Evolutionary conservation across 2,113 vertebrate genomes (phyloP).

Genomic region (Pangasianodon gigas): DNA sequence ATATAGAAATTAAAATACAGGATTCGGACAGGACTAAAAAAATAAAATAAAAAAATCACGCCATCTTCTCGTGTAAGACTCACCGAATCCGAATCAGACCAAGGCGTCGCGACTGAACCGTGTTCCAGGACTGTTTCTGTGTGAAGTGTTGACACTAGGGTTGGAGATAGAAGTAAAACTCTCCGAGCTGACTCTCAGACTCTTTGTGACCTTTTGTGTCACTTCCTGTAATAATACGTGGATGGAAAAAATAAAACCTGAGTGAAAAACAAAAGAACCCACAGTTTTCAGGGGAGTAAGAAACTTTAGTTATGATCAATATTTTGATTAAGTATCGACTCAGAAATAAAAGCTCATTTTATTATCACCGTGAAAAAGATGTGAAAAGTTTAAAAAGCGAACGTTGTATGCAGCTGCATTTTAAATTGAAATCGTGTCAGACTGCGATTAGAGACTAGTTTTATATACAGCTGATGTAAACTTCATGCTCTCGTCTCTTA

Average conservation of each 20-base stretch:
- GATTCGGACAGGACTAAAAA: not conserved
- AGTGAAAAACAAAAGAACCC: not conserved
- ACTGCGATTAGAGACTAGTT: not conserved
- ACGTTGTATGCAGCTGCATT: not conserved
- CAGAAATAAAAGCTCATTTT: not conserved
- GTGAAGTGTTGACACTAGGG: not conserved
- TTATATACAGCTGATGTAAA: not conserved
- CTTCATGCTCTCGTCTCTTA: not conserved
- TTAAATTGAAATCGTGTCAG: not conserved
- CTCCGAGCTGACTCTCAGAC: not conserved
- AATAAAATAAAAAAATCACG: not conserved
- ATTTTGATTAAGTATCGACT: not conserved
- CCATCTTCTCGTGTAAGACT: not conserved
- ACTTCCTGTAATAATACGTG: not conserved
- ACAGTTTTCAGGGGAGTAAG: not conserved
- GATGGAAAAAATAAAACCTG: not conserved
- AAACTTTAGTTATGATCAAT: not conserved
- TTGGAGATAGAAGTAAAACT: not conserved
- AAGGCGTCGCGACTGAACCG: not conserved
- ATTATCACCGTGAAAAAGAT: not conserved
- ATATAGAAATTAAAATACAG: not conserved
- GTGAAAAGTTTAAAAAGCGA: not conserved
- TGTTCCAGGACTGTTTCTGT: not conserved
- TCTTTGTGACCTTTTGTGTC: not conserved
- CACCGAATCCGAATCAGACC: not conserved